Percentiles rank a stretch among this genome's conserved stretches.
These are phyloP conservation scores for Amphiprion percula DNA, from an alignment of 2,113 vertebrate species.

Conservation along the genomic window DNA sequence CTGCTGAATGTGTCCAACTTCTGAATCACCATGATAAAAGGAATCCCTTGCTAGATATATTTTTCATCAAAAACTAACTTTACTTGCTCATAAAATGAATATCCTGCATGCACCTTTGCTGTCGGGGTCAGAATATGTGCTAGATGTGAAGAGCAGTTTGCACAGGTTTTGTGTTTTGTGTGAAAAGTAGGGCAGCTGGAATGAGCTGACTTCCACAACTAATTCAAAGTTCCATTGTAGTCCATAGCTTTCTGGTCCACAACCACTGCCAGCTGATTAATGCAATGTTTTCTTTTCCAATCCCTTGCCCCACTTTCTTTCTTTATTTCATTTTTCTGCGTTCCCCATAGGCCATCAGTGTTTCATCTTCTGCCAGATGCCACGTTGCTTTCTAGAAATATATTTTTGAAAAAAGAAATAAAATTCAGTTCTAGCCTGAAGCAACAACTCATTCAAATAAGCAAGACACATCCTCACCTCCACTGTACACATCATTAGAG, in stretches of 20 bases:
- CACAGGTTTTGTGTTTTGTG: slow-evolving; percentile 34
- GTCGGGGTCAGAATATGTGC: neutral
- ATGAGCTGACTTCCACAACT: slow-evolving; percentile 62
- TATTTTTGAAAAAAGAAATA: slow-evolving; percentile 13
- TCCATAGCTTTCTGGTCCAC: slow-evolving; percentile 49
- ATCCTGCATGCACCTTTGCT: neutral
- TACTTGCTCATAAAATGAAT: neutral
- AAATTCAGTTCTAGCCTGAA: slow-evolving; percentile 5
- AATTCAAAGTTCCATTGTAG: slow-evolving; percentile 62
- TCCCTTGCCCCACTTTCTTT: slow-evolving; percentile 68
- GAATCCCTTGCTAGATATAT: too few species aligned
- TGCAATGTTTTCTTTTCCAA: slow-evolving; percentile 69
- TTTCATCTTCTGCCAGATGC: slow-evolving; percentile 67
- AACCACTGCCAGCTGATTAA: slow-evolving; percentile 72
- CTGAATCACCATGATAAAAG: too few species aligned
- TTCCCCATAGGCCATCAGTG: slow-evolving; percentile 59
- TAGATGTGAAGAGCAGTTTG: neutral
- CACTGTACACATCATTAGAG: slow-evolving; percentile 28
- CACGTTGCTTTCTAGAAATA: slow-evolving; percentile 59
- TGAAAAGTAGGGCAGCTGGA: slow-evolving; percentile 65
- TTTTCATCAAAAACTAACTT: too few species aligned
- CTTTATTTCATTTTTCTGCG: slow-evolving; percentile 55
- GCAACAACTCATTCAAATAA: slow-evolving; percentile 46
- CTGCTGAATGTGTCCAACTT: too few species aligned
- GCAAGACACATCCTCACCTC: slow-evolving; percentile 28